phyloP scores from a whole-genome alignment of 2,113 vertebrate genomes.

The Hippocampus zosterae region DNA sequence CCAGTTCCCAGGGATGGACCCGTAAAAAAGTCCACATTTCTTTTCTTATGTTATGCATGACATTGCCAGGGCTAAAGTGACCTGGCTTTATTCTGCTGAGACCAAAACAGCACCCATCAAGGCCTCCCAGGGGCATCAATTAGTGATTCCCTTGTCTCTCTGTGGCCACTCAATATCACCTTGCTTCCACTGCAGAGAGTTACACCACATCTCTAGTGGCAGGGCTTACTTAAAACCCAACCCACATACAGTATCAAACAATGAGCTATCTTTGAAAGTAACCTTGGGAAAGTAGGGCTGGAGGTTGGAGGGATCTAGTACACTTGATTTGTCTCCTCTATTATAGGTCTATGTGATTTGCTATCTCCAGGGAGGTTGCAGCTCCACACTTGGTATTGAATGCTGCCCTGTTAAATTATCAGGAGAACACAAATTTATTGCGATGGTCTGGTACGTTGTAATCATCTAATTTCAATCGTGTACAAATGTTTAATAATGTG shows the following conservation, averaged over 20 bases:
- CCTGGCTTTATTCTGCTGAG: conserved; percentile 41
- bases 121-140: conserved; percentile 67
- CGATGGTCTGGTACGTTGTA: conserved; percentile 32
- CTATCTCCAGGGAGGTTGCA: conserved; percentile 55
- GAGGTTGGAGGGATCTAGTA: conserved; percentile 54
- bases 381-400: conserved; percentile 40
- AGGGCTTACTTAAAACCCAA: conserved; percentile 63
- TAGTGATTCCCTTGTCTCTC: conserved; percentile 51
- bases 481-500: conserved; percentile 31
- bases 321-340: conserved; percentile 66
- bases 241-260: conserved; percentile 65
- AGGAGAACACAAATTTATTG: conserved; percentile 42
- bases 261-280: conserved; percentile 72
- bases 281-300: conserved; percentile 74
- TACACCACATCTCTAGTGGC: conserved; percentile 58
- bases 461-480: conserved; percentile 38
- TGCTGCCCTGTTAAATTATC: conserved; percentile 44
- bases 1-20: no score
- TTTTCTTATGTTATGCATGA: conserved; percentile 31
- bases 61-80: conserved; percentile 37
- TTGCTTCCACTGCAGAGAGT: conserved; percentile 46
- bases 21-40: conserved; percentile 9
- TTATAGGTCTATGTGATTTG: conserved; percentile 63
- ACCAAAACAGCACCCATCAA: conserved; percentile 50
- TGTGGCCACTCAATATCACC: conserved; percentile 36